Conservation (phyloP, 1,140 invertebrate species). For the Neotoxoptera formosana region DNA sequence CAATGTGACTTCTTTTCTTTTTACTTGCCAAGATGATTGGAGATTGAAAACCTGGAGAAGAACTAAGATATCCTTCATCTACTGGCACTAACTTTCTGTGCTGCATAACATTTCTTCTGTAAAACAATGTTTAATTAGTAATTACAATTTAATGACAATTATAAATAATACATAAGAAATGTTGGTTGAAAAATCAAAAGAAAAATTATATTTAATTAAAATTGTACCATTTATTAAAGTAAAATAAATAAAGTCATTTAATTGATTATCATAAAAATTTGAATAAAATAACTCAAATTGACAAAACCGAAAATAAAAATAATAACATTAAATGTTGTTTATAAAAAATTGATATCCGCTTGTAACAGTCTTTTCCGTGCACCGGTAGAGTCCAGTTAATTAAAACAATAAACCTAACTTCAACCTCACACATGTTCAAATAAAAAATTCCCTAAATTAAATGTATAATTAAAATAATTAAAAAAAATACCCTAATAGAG, state of each 20-base stretch:
- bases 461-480: conserved; percentile 26
- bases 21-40: neutral
- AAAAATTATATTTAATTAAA: neutral
- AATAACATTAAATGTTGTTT: neutral
- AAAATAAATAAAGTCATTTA: conserved; percentile 6
- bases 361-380: neutral
- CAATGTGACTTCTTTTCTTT: conserved; percentile 44
- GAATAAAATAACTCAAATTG: neutral
- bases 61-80: conserved; percentile 52
- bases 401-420: neutral
- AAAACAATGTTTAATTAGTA: conserved; percentile 25
- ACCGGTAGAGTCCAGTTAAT: neutral
- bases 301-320: conserved; percentile 25
- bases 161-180: neutral
- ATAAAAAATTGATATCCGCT: neutral
- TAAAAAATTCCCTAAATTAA: neutral
- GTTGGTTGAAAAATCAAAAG: neutral
- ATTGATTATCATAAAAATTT: neutral
- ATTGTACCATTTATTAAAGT: neutral
- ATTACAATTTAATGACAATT: neutral
- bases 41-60: conserved; percentile 31
- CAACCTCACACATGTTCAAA: neutral
- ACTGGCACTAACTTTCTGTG: conserved; percentile 30
- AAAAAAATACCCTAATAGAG: conserved; percentile 43
- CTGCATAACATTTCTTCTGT: conserved; percentile 55